These are phyloP conservation scores for Palythoa caribaeorum DNA, from an alignment of 92 coral and sea anemone species.

Conservation along the genomic window DNA sequence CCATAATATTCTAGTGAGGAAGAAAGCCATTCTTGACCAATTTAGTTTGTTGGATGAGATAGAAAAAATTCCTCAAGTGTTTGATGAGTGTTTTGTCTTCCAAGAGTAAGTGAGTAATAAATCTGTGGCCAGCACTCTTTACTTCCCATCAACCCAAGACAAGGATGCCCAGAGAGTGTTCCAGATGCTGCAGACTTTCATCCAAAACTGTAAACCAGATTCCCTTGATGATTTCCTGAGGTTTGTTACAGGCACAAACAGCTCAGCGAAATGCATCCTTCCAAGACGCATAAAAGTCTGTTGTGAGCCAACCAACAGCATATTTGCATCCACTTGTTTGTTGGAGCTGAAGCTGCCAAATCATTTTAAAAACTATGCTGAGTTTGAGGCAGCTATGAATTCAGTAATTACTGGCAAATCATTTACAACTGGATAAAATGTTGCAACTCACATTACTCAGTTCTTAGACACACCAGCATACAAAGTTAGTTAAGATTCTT, in stretches of 20 bases:
- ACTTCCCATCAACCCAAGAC: conserved; percentile 46
- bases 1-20: conserved; percentile 46
- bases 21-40: conserved; percentile 61
- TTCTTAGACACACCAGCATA: background rate
- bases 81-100: conserved; percentile 55
- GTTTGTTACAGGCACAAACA: conserved; percentile 52
- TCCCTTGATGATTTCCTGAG: conserved; percentile 51
- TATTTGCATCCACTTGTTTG: conserved; percentile 60
- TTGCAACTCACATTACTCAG: background rate
- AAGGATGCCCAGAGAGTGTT: conserved; percentile 32
- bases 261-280: conserved; percentile 35
- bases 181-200: conserved; percentile 51
- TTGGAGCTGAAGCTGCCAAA: conserved; percentile 58
- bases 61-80: conserved; percentile 56
- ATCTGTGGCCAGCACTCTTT: conserved; percentile 37
- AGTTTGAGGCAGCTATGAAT: conserved; percentile 57
- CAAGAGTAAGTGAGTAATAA: conserved; percentile 43
- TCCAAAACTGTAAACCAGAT: conserved; percentile 33
- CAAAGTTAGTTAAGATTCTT: background rate
- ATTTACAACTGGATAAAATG: conserved; percentile 53
- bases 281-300: conserved; percentile 47
- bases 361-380: conserved; percentile 48
- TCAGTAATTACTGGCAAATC: conserved; percentile 59
- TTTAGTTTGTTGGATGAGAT: conserved; percentile 60
- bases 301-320: conserved; percentile 17